phyloP scores from a whole-genome alignment of 2,113 vertebrate species.

The Sarotherodon lohbergeri region DNA sequence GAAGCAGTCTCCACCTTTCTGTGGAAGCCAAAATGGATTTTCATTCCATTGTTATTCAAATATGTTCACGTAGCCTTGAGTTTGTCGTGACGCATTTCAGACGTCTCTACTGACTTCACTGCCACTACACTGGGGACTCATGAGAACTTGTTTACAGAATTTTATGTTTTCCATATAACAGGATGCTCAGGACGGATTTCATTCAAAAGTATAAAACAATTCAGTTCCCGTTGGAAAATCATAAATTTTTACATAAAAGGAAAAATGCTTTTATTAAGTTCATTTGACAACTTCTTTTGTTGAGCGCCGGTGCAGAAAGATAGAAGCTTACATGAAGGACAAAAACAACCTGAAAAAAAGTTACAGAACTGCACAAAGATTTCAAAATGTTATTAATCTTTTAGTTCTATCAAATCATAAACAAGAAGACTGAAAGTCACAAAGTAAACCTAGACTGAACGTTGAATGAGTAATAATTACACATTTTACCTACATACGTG shows the following conservation, averaged over 20 bases:
- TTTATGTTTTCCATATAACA: not conserved
- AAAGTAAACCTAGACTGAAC: not conserved
- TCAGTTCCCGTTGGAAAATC: accelerated
- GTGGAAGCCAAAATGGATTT: not conserved
- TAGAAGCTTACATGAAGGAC: not conserved
- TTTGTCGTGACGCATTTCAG: not conserved
- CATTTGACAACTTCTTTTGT: not conserved
- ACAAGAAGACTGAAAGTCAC: not conserved
- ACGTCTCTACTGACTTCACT: not conserved
- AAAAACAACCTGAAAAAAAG: not conserved
- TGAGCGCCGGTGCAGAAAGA: not conserved
- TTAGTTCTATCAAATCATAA: not conserved
- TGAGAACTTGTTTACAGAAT: not conserved
- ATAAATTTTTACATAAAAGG: not conserved
- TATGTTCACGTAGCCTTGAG: not conserved
- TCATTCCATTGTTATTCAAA: not conserved
- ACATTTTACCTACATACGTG: no score
- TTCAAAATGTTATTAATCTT: not conserved
- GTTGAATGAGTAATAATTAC: not conserved
- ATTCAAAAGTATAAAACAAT: not conserved
- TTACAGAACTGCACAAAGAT: not conserved
- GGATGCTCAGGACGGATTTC: not conserved
- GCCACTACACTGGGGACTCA: not conserved
- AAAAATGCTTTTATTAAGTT: not conserved
- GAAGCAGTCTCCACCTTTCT: not conserved